Percentiles rank a stretch among this genome's conserved stretches.
These are phyloP conservation scores for Halichoeres trimaculatus DNA, from an alignment of 2,113 vertebrate genomes.

Conservation along the genomic window DNA sequence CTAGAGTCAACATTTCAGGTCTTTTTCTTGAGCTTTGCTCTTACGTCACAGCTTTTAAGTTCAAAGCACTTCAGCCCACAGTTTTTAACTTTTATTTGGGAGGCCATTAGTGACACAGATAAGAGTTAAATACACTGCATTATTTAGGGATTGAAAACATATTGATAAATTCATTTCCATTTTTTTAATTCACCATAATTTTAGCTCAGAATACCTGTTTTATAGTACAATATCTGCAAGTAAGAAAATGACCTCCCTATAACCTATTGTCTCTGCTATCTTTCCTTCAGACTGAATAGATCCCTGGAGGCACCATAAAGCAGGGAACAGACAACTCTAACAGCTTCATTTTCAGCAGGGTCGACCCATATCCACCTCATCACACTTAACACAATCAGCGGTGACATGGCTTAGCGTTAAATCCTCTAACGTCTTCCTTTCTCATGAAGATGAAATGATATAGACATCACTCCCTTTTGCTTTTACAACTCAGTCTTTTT, in stretches of 20 bases:
- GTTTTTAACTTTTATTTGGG: too few species aligned
- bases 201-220: slow-evolving; percentile 9
- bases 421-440: slow-evolving; percentile 11
- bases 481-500: slow-evolving; percentile 1
- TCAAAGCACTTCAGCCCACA: background rate
- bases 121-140: background rate
- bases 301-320: slow-evolving; percentile 40
- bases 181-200: background rate
- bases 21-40: background rate
- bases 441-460: background rate
- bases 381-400: background rate
- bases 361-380: slow-evolving; percentile 3
- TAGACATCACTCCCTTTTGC: background rate
- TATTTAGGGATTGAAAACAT: background rate
- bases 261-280: background rate
- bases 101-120: background rate
- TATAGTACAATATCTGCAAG: background rate
- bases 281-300: slow-evolving; percentile 22
- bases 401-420: slow-evolving; percentile 16
- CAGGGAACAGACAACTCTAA: slow-evolving; percentile 2
- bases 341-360: slow-evolving; percentile 18
- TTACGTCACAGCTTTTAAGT: slow-evolving; percentile 18
- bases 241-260: background rate
- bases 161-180: background rate
- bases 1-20: background rate